Evolutionary conservation across 2,888 invertebrate species (phyloP).

Genomic region (Caradrina clavipalpis): DNA sequence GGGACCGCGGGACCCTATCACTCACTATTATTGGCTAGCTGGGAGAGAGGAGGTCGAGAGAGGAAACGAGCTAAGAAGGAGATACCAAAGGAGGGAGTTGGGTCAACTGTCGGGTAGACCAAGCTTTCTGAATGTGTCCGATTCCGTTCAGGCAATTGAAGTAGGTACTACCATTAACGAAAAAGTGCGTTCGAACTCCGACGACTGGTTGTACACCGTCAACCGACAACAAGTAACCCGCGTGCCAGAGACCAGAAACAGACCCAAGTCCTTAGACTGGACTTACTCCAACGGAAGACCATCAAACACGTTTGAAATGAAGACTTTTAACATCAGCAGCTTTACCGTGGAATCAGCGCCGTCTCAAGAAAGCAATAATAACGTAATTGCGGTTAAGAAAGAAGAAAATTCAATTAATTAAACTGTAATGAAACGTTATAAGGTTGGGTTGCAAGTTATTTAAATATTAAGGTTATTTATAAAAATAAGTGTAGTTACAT

Average conservation of each 20-base stretch:
- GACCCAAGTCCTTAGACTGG: conserved; percentile 81
- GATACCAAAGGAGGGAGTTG: conserved; percentile 73
- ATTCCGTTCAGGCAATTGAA: conserved; percentile 37
- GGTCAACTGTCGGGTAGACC: conserved; percentile 77
- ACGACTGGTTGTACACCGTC: conserved; percentile 79
- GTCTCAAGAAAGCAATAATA: conserved; percentile 30
- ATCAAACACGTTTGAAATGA: conserved; percentile 26
- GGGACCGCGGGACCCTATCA: conserved; percentile 87
- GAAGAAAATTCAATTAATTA: conserved; percentile 12
- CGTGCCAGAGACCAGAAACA: conserved; percentile 50
- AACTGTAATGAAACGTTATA: background rate
- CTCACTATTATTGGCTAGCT: conserved; percentile 85
- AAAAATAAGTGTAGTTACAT: background rate
- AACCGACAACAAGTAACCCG: conserved; percentile 72
- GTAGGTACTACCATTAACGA: conserved; percentile 33
- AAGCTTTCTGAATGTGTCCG: conserved; percentile 67
- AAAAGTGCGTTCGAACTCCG: conserved; percentile 80
- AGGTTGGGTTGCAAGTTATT: conserved; percentile 1
- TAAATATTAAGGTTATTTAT: conserved; percentile 7
- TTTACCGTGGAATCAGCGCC: conserved; percentile 5
- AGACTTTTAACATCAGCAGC: conserved; percentile 28
- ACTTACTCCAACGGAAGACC: conserved; percentile 28
- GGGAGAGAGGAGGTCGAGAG: conserved; percentile 75
- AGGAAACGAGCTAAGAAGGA: conserved; percentile 58
- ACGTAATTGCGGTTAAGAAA: conserved; percentile 3